Evolutionary conservation across 2,888 invertebrate genomes (phyloP).

Genomic region (Drosophila helvetica): DNA sequence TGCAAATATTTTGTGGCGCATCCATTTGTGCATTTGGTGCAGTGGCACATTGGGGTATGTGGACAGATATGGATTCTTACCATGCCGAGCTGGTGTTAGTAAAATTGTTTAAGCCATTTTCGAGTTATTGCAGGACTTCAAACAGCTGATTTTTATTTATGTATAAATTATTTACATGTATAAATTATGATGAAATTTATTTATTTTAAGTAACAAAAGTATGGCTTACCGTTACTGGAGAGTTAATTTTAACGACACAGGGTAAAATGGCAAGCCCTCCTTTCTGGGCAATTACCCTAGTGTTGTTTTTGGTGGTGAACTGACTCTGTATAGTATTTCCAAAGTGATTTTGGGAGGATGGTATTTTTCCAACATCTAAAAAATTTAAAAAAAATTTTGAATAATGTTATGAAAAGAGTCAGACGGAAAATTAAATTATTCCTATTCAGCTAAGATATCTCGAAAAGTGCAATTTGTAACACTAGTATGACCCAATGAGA

Average conservation of each 20-base stretch:
- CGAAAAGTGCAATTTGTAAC: no score
- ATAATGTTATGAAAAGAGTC: not conserved
- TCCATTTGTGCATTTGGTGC: no score
- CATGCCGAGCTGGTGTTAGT: no score
- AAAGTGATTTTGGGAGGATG: conserved; percentile 82
- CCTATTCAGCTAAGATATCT: no score
- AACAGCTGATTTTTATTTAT: not conserved
- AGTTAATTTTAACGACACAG: conserved; percentile 83
- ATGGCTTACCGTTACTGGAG: conserved; percentile 83
- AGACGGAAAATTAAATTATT: no score
- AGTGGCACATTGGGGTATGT: no score
- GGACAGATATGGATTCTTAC: no score
- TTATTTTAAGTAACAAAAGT: not conserved
- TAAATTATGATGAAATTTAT: not conserved
- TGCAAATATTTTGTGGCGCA: no score
- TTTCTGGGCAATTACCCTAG: conserved; percentile 83
- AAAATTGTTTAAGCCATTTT: no score
- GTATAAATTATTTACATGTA: no score
- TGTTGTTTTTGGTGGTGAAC: conserved; percentile 83
- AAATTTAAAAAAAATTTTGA: not conserved
- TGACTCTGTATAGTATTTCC: conserved; percentile 79
- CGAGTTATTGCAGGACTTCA: no score
- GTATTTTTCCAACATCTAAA: conserved; percentile 82
- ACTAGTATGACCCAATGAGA: no score
- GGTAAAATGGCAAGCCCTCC: conserved; percentile 83